Evolutionary conservation across 2,797 vertebrate species (phyloP).

Genomic region (Propithecus deckenii): DNA sequence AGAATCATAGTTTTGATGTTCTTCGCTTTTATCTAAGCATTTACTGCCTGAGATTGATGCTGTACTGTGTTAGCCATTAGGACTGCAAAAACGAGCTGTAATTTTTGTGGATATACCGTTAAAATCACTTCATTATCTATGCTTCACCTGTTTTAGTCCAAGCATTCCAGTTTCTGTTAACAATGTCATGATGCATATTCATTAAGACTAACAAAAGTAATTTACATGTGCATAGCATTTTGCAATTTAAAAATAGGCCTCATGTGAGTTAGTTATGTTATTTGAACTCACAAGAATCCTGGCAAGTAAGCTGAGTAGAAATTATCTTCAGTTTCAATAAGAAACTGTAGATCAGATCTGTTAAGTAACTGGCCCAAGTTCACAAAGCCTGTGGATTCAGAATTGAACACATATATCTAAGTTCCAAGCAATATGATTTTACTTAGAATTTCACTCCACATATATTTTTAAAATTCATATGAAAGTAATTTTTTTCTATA

Average conservation of each 20-base stretch:
- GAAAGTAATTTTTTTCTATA: background rate
- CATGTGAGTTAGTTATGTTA: background rate
- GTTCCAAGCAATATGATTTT: background rate
- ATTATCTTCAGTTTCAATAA: background rate
- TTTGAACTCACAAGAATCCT: background rate
- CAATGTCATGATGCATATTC: conserved; percentile 44
- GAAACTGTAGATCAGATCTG: background rate
- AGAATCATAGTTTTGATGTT: background rate
- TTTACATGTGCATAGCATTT: conserved; percentile 40
- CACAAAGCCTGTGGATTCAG: background rate
- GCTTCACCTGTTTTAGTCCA: background rate
- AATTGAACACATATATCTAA: background rate
- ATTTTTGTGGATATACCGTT: background rate
- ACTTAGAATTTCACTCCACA: background rate
- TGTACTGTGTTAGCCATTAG: background rate
- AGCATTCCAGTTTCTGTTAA: background rate
- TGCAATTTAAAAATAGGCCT: conserved; percentile 38
- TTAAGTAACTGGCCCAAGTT: background rate
- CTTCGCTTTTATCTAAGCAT: conserved; percentile 14
- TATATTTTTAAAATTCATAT: background rate
- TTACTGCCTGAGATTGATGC: background rate
- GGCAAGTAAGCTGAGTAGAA: background rate
- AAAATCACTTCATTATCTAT: conserved; percentile 26
- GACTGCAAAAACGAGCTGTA: background rate
- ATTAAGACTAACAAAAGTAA: conserved; percentile 41